phyloP scores from a whole-genome alignment of 2,113 vertebrate species.

The Speoplatyrhinus poulsoni region DNA sequence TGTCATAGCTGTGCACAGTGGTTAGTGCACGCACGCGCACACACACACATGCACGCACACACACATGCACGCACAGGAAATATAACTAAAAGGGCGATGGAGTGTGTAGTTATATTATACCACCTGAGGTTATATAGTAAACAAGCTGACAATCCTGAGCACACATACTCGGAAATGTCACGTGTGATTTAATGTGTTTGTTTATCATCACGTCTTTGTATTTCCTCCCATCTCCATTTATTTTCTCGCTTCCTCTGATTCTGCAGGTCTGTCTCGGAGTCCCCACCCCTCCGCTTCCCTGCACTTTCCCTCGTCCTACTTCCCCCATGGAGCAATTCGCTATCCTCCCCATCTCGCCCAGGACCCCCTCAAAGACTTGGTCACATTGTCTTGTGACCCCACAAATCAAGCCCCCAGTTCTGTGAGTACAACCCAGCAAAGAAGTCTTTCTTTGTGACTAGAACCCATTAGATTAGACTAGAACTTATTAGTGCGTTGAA shows the following conservation, averaged over 20 bases:
- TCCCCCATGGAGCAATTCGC: constrained; percentile 92
- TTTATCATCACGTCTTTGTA: neutral
- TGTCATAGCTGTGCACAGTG: constrained; percentile 96
- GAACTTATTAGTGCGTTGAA: neutral
- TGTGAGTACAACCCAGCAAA: constrained; percentile 76
- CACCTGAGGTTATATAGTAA: neutral
- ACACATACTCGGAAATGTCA: neutral
- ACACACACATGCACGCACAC: constrained; percentile 11
- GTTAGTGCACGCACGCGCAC: constrained; percentile 72
- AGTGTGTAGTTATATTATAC: neutral
- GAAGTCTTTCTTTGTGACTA: neutral
- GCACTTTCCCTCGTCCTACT: constrained; percentile 94
- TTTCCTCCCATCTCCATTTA: neutral
- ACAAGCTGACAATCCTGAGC: neutral
- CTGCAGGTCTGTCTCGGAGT: constrained; percentile 86
- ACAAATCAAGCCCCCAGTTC: constrained; percentile 89
- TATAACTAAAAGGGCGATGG: neutral
- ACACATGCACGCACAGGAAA: constrained; percentile 1
- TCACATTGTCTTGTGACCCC: constrained; percentile 94
- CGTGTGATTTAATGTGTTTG: neutral
- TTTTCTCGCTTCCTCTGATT: neutral
- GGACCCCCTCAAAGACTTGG: constrained; percentile 95
- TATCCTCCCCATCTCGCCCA: constrained; percentile 96
- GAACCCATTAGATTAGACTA: neutral
- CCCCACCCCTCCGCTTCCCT: constrained; percentile 91